These are phyloP conservation scores for Myiopsitta monachus DNA, from an alignment of 2,113 vertebrate species.

Conservation along the genomic window DNA sequence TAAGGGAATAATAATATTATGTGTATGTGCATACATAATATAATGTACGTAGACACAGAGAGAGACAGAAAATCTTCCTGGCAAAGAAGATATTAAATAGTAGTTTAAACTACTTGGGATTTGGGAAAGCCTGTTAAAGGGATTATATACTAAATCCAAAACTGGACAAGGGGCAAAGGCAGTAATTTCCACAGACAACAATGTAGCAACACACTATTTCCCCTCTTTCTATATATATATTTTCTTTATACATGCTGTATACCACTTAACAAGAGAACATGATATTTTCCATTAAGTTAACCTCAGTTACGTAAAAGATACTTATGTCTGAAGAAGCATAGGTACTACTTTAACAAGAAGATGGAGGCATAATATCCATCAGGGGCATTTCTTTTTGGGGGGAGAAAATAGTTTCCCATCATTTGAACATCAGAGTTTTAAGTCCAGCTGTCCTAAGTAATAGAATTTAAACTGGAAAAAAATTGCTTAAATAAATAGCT, in stretches of 20 bases:
- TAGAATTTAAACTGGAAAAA: not conserved
- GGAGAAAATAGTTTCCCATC: not conserved
- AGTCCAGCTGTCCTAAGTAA: not conserved
- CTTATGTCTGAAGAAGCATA: not conserved
- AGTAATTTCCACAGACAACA: not conserved
- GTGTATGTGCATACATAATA: conserved; percentile 43
- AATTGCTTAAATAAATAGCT: not conserved
- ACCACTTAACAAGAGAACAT: not conserved
- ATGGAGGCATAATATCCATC: not conserved
- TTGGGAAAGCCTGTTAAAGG: conserved; percentile 45
- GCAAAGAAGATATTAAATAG: conserved; percentile 41
- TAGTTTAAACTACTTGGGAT: conserved; percentile 43
- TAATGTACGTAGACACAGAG: conserved; percentile 7
- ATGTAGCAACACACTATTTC: not conserved
- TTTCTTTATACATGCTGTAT: not conserved
- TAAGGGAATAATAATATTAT: conserved; percentile 58
- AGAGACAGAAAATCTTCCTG: conserved; percentile 44
- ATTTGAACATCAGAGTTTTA: not conserved
- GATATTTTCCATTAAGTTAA: not conserved
- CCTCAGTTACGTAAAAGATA: not conserved
- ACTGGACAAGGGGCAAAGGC: conserved; percentile 11
- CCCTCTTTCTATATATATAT: not conserved
- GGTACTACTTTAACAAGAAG: not conserved
- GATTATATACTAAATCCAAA: conserved; percentile 50
- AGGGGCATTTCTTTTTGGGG: not conserved